Conservation (phyloP, 2,797 vertebrate genomes). For the Neopelma chrysocephalum region DNA sequence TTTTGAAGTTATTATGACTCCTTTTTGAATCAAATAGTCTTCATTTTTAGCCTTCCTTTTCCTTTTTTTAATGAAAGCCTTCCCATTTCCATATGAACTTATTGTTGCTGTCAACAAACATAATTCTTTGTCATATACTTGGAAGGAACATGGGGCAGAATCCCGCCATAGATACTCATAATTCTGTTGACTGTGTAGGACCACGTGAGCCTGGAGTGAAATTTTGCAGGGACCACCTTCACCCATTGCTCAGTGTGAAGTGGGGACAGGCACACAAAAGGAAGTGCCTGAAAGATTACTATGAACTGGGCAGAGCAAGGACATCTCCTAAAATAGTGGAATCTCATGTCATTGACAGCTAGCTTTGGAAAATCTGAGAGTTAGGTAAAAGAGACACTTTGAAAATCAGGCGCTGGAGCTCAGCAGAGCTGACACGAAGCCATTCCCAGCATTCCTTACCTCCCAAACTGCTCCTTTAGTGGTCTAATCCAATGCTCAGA, state of each 20-base stretch:
- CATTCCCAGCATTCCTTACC: slow-evolving; percentile 37
- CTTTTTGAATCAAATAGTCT: not conserved
- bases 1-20: not conserved
- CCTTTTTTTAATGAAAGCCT: not conserved
- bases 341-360: not conserved
- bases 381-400: not conserved
- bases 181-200: not conserved
- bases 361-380: slow-evolving; percentile 31
- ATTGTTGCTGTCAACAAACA: not conserved
- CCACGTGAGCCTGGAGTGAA: not conserved
- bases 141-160: not conserved
- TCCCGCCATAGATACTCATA: not conserved
- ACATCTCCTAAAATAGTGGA: not conserved
- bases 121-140: not conserved
- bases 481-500: not conserved
- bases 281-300: not conserved
- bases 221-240: not conserved
- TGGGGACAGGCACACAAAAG: not conserved
- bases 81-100: not conserved
- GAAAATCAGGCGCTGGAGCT: not conserved
- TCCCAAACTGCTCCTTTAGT: slow-evolving; percentile 32
- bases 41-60: not conserved
- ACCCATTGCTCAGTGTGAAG: not conserved
- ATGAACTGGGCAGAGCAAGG: not conserved
- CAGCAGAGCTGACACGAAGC: not conserved